These are phyloP conservation scores for Ceryle rudis DNA, from an alignment of 2,797 vertebrate genomes.

Conservation along the genomic window DNA sequence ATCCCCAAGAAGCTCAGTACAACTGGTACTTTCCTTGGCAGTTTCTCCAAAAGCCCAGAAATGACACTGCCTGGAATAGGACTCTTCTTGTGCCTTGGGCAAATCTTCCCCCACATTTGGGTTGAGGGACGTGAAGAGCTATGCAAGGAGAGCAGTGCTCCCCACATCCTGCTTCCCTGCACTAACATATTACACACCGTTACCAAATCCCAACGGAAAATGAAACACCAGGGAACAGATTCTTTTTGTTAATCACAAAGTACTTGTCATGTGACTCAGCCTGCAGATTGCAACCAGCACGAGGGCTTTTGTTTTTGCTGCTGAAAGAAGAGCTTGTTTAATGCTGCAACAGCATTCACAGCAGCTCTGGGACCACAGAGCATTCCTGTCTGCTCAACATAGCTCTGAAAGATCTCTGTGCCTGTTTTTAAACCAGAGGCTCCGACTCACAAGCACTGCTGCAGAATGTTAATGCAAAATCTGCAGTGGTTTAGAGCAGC, in stretches of 20 bases:
- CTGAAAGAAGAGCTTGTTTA: constrained; percentile 53
- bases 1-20: not conserved
- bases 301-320: constrained; percentile 7
- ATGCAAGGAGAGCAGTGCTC: not conserved
- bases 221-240: constrained; percentile 1
- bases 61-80: not conserved
- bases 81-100: not conserved
- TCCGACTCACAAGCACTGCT: not conserved
- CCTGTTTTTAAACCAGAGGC: not conserved
- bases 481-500: constrained; percentile 2
- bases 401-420: not conserved
- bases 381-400: not conserved
- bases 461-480: constrained; percentile 15
- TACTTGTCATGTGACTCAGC: constrained; percentile 10
- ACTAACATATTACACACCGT: not conserved
- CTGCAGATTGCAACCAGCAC: not conserved
- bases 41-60: not conserved
- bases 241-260: constrained; percentile 17
- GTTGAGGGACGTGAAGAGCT: not conserved
- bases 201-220: constrained; percentile 34
- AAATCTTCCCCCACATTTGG: not conserved
- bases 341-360: constrained; percentile 20
- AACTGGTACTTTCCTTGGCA: not conserved
- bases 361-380: not conserved
- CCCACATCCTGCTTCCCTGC: not conserved